Percentiles rank a stretch among this genome's conserved stretches.
These are phyloP conservation scores for Cinclus cinclus DNA, from an alignment of 2,113 vertebrate species.

Conservation along the genomic window DNA sequence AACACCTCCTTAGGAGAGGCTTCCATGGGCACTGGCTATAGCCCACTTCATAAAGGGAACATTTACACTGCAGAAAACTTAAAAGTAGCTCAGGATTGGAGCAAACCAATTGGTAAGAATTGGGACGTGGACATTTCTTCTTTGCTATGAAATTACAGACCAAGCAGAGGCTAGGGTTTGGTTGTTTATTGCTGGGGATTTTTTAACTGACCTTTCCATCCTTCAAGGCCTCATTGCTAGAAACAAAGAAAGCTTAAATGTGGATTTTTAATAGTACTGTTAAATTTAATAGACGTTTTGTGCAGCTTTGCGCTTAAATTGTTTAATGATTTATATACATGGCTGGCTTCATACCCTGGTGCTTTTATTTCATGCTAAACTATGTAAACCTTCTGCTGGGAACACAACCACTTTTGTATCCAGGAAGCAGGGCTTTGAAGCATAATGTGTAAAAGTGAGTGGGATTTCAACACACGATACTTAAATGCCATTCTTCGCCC, in stretches of 20 bases:
- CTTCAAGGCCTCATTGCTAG: slow-evolving; percentile 25
- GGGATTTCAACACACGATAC: slow-evolving; percentile 52
- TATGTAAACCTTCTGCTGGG: slow-evolving; percentile 54
- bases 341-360: slow-evolving; percentile 42
- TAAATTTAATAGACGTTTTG: slow-evolving; percentile 68
- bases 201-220: not conserved
- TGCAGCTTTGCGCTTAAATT: slow-evolving; percentile 58
- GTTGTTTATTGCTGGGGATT: not conserved
- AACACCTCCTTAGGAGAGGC: slow-evolving; percentile 76
- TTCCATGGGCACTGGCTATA: slow-evolving; percentile 48
- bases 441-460: slow-evolving; percentile 58
- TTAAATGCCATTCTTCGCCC: slow-evolving; percentile 46
- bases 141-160: slow-evolving; percentile 11
- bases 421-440: slow-evolving; percentile 61
- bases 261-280: slow-evolving; percentile 58
- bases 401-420: slow-evolving; percentile 69
- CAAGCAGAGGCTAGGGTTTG: not conserved
- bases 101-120: slow-evolving; percentile 54
- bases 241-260: slow-evolving; percentile 65
- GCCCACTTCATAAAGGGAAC: slow-evolving; percentile 68
- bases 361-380: slow-evolving; percentile 56
- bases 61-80: slow-evolving; percentile 67
- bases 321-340: slow-evolving; percentile 61
- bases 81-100: slow-evolving; percentile 65
- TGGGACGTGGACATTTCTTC: not conserved